Base-by-base conservation (phyloP, 2,797 vertebrate species). In the Delichon dasypus region DNA sequence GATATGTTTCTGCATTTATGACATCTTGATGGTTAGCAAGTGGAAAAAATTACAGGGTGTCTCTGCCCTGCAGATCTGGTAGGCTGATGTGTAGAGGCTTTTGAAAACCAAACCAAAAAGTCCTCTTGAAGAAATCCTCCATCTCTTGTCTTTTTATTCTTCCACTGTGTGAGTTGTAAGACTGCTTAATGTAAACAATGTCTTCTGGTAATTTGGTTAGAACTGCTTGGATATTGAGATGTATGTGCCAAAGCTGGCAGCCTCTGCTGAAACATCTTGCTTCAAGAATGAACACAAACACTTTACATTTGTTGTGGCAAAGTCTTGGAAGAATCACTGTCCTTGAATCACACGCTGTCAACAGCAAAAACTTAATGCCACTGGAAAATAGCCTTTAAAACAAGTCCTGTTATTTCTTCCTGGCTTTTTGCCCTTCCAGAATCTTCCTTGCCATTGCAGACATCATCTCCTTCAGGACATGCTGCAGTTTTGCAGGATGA, bases 41-140 rank as follows among this genome's bases (percentile, higher is more conserved):
- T 38, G 91, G 89, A 91, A 84, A 94, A 94, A 91, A 93, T 95
- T 95, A 95, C 89, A 88, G 80, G 51, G 64, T 79, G 77, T 82
- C 77, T 88, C 83, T 94, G 62, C 70, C 71, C 57, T 65, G 71
- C 6, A 79, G 73, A 79, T 90, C 83, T 88, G 73, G 82, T 87
- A 94, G 93, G 78, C 53, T 93, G 81, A 89, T 58, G 77, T 95
- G 84, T 77, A 74, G 21, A 93, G 64, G 53, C 64, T 47, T 60
- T 88, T 5, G 1, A 62, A 94, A 88, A 91, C 17, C 53, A 64
- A 89, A 81, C n/a, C 36, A 47, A 89, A 95, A 83, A 72, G 19
- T 16, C 11, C 19, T 58, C 84, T 75, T 92, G 92, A 89, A 91
- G 73, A 90, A 88, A 64, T 91, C 58, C 70, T 81, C 51, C 21